These are phyloP conservation scores for Xiphorhynchus erythropygius DNA, from an alignment of 2,797 vertebrate species.

Conservation along the genomic window DNA sequence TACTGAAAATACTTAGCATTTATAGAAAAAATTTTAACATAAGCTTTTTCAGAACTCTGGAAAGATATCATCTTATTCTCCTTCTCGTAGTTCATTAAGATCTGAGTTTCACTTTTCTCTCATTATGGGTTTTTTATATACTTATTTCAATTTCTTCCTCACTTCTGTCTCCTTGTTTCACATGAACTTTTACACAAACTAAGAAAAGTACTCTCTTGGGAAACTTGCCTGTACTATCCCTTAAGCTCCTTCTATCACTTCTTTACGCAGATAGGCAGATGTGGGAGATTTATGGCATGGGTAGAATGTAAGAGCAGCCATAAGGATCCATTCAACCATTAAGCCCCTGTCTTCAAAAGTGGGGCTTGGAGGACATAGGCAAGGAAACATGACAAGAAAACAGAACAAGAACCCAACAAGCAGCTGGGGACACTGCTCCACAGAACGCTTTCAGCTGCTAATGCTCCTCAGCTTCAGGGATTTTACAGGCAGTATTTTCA, in stretches of 20 bases:
- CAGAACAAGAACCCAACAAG: neutral
- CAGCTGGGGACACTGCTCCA: neutral
- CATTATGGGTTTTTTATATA: neutral
- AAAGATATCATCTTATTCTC: too few species aligned
- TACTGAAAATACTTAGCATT: too few species aligned
- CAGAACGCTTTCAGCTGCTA: neutral
- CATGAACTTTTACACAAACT: neutral
- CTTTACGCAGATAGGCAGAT: neutral
- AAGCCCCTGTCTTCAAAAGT: neutral
- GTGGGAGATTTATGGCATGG: neutral
- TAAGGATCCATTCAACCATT: too few species aligned
- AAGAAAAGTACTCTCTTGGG: neutral
- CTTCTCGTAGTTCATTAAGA: too few species aligned
- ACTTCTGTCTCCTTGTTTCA: neutral
- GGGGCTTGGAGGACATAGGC: too few species aligned
- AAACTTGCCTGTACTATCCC: neutral
- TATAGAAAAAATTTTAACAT: too few species aligned
- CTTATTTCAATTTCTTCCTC: neutral
- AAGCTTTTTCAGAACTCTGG: too few species aligned
- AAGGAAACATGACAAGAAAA: accelerated
- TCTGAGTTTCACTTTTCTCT: neutral
- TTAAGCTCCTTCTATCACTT: neutral
- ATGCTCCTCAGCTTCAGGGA: neutral
- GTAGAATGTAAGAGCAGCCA: neutral
- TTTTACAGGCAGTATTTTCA: neutral